Evolutionary conservation across 2,888 invertebrate species (phyloP).

Genomic region (Strigamia maritima): DNA sequence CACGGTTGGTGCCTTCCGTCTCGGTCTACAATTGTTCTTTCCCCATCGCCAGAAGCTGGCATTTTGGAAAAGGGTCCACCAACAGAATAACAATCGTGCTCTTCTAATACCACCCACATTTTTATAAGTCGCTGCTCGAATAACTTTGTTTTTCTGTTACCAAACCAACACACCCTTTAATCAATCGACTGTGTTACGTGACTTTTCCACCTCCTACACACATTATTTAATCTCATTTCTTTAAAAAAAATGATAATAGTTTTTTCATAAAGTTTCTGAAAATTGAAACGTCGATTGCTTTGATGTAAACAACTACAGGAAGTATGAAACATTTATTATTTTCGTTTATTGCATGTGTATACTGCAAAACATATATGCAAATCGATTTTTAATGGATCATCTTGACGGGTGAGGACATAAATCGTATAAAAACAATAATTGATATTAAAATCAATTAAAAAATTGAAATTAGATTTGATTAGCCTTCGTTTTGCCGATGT

Average conservation of each 20-base stretch:
- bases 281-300: no score
- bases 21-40: slow-evolving; percentile 6
- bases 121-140: slow-evolving; percentile 9
- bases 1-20: not conserved
- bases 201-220: not conserved
- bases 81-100: slow-evolving; percentile 22
- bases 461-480: no score
- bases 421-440: no score
- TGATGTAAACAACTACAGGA: no score
- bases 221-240: not conserved
- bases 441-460: no score
- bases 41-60: slow-evolving; percentile 12
- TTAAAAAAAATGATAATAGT: not conserved
- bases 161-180: slow-evolving; percentile 5
- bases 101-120: not conserved
- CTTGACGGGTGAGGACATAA: no score
- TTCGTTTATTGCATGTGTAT: no score
- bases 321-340: no score
- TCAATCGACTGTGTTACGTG: not conserved
- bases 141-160: slow-evolving; percentile 10
- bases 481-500: no score
- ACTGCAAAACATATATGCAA: no score
- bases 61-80: slow-evolving; percentile 27
- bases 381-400: no score
- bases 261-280: not conserved